Percentiles rank a stretch among this genome's conserved stretches.
Conservation (phyloP, 2,113 vertebrate species). For the Athene noctua region DNA sequence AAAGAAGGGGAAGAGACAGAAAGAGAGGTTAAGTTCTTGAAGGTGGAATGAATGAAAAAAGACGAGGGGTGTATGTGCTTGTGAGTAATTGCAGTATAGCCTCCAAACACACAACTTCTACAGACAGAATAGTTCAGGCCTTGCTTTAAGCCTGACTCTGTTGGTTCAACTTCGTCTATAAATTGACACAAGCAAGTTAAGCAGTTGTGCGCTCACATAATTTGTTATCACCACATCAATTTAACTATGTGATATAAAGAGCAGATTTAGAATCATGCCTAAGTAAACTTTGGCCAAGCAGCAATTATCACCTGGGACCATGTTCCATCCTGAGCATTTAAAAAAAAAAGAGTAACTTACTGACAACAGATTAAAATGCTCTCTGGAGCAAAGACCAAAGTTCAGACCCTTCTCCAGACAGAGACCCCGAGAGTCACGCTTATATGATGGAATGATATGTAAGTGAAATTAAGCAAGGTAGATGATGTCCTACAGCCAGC, state of each 20-base stretch:
- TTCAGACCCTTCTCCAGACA: not conserved
- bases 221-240: not conserved
- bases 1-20: not conserved
- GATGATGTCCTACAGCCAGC: not conserved
- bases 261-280: not conserved
- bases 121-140: not conserved
- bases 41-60: not conserved
- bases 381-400: not conserved
- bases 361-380: not conserved
- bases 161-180: not conserved
- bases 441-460: accelerated
- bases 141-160: not conserved
- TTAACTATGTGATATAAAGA: not conserved
- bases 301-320: not conserved
- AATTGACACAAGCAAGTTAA: not conserved
- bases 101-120: not conserved
- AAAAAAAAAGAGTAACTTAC: not conserved
- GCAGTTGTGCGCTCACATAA: not conserved
- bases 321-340: not conserved
- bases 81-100: not conserved
- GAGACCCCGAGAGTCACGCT: not conserved
- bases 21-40: not conserved
- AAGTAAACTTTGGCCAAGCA: not conserved
- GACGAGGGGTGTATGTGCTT: too few species aligned
- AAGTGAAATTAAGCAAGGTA: not conserved